A percentile compares a stretch with the other conserved stretches of the same genome.
phyloP scores from a whole-genome alignment of 2,113 vertebrate genomes.

The Podocnemis expansa region DNA sequence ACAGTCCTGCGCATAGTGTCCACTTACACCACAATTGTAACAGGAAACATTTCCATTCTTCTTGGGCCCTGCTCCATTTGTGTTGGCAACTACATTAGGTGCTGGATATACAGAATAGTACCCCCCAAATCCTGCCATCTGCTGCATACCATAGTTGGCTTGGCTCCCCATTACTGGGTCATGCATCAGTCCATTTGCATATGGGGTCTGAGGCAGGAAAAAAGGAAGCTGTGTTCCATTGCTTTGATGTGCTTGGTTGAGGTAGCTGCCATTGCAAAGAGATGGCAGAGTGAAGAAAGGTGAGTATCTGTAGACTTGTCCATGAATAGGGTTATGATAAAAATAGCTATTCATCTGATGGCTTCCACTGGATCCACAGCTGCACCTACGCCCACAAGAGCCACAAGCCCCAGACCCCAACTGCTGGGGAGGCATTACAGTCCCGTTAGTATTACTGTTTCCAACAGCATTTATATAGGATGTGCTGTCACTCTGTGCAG shows the following conservation, averaged over 20 bases:
- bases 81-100: constrained; percentile 81
- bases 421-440: constrained; percentile 77
- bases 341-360: constrained; percentile 84
- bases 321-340: constrained; percentile 83
- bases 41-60: constrained; percentile 94
- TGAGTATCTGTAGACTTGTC: constrained; percentile 89
- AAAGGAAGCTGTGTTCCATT: constrained; percentile 88
- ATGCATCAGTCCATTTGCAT: constrained; percentile 85
- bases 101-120: constrained; percentile 86
- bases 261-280: constrained; percentile 94
- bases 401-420: constrained; percentile 85
- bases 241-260: constrained; percentile 92
- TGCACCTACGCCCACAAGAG: constrained; percentile 90
- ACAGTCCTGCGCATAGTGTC: constrained; percentile 95
- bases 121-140: constrained; percentile 88
- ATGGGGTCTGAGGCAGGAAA: constrained; percentile 86
- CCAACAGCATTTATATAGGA: constrained; percentile 87
- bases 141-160: constrained; percentile 90
- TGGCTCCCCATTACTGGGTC: constrained; percentile 90
- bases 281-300: constrained; percentile 89
- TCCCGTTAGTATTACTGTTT: constrained; percentile 74
- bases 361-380: constrained; percentile 86
- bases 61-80: constrained; percentile 86
- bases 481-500: constrained; percentile 88
- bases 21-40: constrained; percentile 93